Conservation (phyloP, 2,113 vertebrate species). For the Pardalotus punctatus region DNA sequence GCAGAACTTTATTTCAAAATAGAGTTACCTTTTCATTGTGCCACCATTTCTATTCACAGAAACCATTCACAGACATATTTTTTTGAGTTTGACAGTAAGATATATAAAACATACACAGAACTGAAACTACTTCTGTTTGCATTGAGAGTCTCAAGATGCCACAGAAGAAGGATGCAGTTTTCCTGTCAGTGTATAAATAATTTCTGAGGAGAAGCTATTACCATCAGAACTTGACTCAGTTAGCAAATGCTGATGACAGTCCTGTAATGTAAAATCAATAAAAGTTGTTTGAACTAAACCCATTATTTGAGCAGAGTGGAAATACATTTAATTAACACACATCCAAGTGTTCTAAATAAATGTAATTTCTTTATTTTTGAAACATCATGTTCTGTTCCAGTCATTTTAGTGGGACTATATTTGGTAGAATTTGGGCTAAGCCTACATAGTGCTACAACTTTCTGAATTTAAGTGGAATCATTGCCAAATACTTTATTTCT, state of each 20-base stretch:
- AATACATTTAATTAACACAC: constrained; percentile 23
- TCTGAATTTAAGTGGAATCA: background rate
- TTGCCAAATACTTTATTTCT: constrained; percentile 26
- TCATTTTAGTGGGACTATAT: background rate
- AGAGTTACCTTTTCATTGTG: background rate
- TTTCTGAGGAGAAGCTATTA: constrained; percentile 15
- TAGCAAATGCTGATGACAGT: constrained; percentile 16
- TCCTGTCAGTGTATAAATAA: constrained; percentile 26
- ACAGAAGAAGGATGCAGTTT: background rate
- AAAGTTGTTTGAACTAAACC: background rate
- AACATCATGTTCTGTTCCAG: constrained; percentile 38
- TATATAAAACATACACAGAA: background rate
- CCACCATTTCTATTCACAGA: background rate
- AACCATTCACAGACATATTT: background rate
- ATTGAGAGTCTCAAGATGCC: background rate
- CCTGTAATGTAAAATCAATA: constrained; percentile 28
- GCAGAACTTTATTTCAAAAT: background rate
- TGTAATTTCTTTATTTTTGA: constrained; percentile 20
- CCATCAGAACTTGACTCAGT: background rate
- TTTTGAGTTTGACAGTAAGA: background rate
- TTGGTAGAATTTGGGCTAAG: constrained; percentile 7
- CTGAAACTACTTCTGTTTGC: background rate
- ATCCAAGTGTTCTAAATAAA: constrained; percentile 10
- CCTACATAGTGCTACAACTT: background rate
- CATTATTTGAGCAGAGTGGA: background rate